phyloP scores from a whole-genome alignment of 2,888 invertebrate genomes.

The Apotomis betuletana region DNA sequence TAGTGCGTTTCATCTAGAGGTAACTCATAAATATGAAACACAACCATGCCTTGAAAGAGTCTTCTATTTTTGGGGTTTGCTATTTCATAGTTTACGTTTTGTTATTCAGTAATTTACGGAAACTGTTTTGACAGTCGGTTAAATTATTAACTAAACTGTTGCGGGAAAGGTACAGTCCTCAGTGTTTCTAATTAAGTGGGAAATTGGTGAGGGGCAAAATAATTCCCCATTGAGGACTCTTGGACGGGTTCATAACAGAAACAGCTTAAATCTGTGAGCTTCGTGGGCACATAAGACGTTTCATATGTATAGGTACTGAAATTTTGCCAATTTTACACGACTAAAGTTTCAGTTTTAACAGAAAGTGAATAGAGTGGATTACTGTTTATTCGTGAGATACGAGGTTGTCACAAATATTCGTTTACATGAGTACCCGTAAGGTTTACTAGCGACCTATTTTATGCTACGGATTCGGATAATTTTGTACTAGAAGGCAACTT shows the following conservation, averaged over 20 bases:
- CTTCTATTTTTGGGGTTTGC: too few relatives aligned
- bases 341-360: background rate
- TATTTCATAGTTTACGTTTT: too few relatives aligned
- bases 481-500: too few relatives aligned
- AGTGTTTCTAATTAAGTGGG: conserved; percentile 16
- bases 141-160: conserved; percentile 9
- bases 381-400: background rate
- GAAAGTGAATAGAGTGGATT: background rate
- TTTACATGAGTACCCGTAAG: background rate
- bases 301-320: background rate
- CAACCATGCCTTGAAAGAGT: too few relatives aligned
- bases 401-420: background rate
- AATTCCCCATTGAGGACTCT: conserved; percentile 8
- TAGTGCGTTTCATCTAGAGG: too few relatives aligned
- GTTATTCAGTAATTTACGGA: background rate
- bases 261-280: background rate
- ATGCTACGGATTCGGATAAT: too few relatives aligned
- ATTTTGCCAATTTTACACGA: background rate
- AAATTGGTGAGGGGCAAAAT: conserved; percentile 20
- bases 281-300: background rate
- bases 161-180: conserved; percentile 16
- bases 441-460: background rate
- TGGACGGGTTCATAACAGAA: background rate
- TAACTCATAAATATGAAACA: too few relatives aligned
- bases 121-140: background rate